A percentile compares a stretch with the other conserved stretches of the same genome.
These are phyloP conservation scores for Portunus trituberculatus DNA, from an alignment of 1,140 invertebrate genomes.

Conservation along the genomic window DNA sequence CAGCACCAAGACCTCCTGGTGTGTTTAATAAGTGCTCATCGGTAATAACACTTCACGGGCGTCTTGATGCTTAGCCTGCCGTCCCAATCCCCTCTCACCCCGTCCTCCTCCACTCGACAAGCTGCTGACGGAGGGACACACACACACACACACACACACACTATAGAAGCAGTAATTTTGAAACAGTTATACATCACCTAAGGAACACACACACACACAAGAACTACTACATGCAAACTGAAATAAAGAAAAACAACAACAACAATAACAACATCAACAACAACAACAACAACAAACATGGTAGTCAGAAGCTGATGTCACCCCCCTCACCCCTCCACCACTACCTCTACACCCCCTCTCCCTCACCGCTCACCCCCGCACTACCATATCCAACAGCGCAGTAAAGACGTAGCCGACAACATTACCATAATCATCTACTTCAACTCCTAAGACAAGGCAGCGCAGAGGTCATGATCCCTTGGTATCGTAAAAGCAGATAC, in stretches of 20 bases:
- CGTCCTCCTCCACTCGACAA: background rate
- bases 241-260: background rate
- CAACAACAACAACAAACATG: conserved; percentile 7
- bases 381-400: conserved; percentile 7
- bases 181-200: background rate
- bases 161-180: background rate
- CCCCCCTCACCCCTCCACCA: background rate
- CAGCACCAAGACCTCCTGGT: background rate
- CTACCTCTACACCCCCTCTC: background rate
- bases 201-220: conserved; percentile 16
- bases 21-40: background rate
- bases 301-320: background rate
- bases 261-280: background rate
- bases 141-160: background rate
- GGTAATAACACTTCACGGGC: background rate
- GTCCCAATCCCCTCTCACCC: background rate
- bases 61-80: background rate
- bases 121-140: background rate
- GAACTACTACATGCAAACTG: background rate
- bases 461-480: background rate
- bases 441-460: background rate
- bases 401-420: background rate
- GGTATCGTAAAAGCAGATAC: background rate
- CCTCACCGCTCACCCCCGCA: background rate
- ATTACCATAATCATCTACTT: background rate